phyloP scores from a whole-genome alignment of 2,113 vertebrate species.

The Pelmatolapia mariae region DNA sequence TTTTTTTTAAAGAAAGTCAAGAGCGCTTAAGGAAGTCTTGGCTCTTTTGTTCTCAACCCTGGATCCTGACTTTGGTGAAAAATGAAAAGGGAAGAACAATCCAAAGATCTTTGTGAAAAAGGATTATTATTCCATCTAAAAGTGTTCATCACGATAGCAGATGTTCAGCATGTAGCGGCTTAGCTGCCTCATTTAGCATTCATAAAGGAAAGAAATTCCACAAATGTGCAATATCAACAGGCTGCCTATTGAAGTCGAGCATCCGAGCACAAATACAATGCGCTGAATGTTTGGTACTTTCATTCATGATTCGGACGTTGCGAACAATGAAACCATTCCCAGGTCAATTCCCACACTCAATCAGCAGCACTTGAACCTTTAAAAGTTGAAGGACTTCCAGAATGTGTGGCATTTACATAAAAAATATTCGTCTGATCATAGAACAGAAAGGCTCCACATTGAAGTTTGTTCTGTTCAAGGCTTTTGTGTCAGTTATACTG shows the following conservation, averaged over 20 bases:
- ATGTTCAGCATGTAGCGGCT: neutral
- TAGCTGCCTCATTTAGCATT: neutral
- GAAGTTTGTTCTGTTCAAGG: neutral
- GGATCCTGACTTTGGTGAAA: neutral
- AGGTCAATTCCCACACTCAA: conserved; percentile 35
- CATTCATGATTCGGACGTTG: conserved; percentile 12
- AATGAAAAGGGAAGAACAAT: neutral
- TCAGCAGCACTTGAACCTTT: neutral
- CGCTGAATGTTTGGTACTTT: conserved; percentile 9
- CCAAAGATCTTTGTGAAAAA: neutral
- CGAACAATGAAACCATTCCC: conserved; percentile 25
- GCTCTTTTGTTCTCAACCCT: conserved; percentile 2
- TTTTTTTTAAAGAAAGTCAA: conserved; percentile 24
- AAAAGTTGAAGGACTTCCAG: neutral
- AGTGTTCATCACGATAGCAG: neutral
- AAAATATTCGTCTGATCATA: conserved; percentile 24
- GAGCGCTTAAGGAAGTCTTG: conserved; percentile 23
- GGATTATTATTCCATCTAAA: neutral
- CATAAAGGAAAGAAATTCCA: neutral
- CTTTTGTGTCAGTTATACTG: neutral
- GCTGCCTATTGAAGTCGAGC: neutral
- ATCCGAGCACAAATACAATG: conserved; percentile 10
- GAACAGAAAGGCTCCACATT: neutral
- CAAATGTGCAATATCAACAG: conserved; percentile 3
- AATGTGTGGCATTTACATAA: neutral